Conservation (phyloP, 2,797 vertebrate genomes). For the Crax fasciolata region DNA sequence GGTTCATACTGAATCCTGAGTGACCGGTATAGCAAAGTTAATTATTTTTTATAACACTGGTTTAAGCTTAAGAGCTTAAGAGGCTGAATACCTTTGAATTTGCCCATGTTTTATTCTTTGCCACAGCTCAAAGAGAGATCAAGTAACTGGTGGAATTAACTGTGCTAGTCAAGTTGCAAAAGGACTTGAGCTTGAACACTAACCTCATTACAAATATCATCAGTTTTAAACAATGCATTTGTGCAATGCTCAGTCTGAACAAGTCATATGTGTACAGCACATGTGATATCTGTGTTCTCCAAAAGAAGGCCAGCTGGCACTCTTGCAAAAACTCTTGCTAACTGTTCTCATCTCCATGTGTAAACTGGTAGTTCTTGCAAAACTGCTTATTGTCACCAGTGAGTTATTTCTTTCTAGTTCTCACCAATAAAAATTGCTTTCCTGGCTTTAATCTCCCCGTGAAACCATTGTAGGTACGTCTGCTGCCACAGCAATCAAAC, state of each 20-base stretch:
- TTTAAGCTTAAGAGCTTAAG: not conserved
- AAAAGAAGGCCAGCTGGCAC: slow-evolving; percentile 29
- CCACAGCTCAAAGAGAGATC: not conserved
- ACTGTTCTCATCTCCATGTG: not conserved
- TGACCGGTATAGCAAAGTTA: not conserved
- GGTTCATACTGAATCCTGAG: not conserved
- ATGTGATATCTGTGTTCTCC: not conserved
- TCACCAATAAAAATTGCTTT: not conserved
- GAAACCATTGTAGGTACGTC: slow-evolving; percentile 3
- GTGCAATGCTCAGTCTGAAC: not conserved
- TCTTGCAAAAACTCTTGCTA: not conserved
- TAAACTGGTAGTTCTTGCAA: not conserved
- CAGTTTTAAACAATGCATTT: not conserved
- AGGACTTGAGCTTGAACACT: not conserved
- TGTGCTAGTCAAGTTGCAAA: not conserved
- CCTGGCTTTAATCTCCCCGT: not conserved
- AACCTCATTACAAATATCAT: not conserved
- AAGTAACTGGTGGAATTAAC: not conserved
- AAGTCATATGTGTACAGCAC: not conserved
- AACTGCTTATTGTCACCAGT: not conserved
- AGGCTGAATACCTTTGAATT: not conserved
- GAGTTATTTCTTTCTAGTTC: not conserved
- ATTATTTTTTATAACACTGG: not conserved
- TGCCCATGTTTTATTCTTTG: not conserved
- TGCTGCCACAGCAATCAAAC: slow-evolving; percentile 39